phyloP scores from a whole-genome alignment of 2,113 vertebrate species.

The Hoplias malabaricus region DNA sequence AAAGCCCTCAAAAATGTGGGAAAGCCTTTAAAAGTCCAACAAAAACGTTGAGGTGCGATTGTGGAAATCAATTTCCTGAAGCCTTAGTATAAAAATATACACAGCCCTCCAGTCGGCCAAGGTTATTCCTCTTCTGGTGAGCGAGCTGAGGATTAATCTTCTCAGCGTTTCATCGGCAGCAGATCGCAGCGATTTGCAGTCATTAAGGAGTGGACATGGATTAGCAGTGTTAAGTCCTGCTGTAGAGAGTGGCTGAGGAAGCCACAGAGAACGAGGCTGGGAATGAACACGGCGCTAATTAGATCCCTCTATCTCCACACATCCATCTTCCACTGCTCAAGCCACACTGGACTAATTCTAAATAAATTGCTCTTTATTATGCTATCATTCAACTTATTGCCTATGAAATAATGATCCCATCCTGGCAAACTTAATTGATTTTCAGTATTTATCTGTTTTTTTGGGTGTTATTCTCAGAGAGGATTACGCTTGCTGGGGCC shows the following conservation, averaged over 20 bases:
- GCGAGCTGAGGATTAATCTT: constrained; percentile 45
- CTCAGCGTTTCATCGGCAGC: constrained; percentile 45
- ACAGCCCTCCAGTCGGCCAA: constrained; percentile 5
- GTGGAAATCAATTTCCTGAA: constrained; percentile 24
- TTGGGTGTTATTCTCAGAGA: constrained; percentile 27
- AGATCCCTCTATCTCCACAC: constrained; percentile 70
- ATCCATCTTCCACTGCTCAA: constrained; percentile 62
- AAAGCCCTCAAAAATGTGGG: neutral
- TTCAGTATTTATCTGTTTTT: constrained; percentile 21
- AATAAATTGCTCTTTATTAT: constrained; percentile 77
- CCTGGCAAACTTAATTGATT: constrained; percentile 71
- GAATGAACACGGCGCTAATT: constrained; percentile 61
- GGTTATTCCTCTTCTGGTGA: constrained; percentile 27
- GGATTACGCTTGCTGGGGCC: constrained; percentile 16
- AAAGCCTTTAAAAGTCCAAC: neutral
- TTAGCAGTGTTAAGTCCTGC: constrained; percentile 55
- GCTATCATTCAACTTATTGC: constrained; percentile 74
- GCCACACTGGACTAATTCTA: constrained; percentile 59
- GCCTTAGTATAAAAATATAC: constrained; percentile 12
- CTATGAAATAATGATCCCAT: constrained; percentile 73
- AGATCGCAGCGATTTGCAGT: constrained; percentile 55
- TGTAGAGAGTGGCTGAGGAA: constrained; percentile 48
- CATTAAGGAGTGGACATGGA: constrained; percentile 62
- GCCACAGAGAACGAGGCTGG: constrained; percentile 51
- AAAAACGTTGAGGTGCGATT: neutral